Percentiles rank a stretch among this genome's conserved stretches.
phyloP scores from a whole-genome alignment of 2,888 invertebrate genomes.

The Campoplex nolae region DNA sequence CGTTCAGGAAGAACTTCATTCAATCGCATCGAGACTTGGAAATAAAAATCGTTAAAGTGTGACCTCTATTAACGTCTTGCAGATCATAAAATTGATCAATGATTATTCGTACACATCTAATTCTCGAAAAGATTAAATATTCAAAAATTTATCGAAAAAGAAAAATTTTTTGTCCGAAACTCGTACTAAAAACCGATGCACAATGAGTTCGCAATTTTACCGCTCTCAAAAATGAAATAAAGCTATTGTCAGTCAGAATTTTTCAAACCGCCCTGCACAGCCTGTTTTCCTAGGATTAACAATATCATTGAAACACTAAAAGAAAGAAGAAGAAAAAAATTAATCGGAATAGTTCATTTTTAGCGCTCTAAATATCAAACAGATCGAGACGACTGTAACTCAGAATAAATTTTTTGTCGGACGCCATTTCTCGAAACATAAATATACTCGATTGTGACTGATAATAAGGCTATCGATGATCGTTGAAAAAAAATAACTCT shows the following conservation, averaged over 20 bases:
- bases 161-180: background rate
- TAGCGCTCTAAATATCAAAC: background rate
- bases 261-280: slow-evolving; percentile 5
- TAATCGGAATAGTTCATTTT: background rate
- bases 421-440: background rate
- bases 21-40: background rate
- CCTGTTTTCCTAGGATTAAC: background rate
- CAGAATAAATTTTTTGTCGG: background rate
- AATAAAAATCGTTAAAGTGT: background rate
- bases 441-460: background rate
- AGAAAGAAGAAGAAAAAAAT: background rate
- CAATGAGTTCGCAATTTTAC: background rate
- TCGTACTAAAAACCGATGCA: background rate
- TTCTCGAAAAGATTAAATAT: background rate
- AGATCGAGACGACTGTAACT: slow-evolving; percentile 15
- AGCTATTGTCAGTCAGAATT: background rate
- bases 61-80: background rate
- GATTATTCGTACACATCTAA: background rate
- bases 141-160: background rate
- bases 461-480: background rate
- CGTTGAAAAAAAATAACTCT: background rate
- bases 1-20: slow-evolving; percentile 1
- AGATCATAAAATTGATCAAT: background rate
- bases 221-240: background rate
- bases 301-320: slow-evolving; percentile 1